Percentiles rank a stretch among this genome's conserved stretches.
Evolutionary conservation across 2,888 invertebrate genomes (phyloP).

Genomic region (Artemia sinica): DNA sequence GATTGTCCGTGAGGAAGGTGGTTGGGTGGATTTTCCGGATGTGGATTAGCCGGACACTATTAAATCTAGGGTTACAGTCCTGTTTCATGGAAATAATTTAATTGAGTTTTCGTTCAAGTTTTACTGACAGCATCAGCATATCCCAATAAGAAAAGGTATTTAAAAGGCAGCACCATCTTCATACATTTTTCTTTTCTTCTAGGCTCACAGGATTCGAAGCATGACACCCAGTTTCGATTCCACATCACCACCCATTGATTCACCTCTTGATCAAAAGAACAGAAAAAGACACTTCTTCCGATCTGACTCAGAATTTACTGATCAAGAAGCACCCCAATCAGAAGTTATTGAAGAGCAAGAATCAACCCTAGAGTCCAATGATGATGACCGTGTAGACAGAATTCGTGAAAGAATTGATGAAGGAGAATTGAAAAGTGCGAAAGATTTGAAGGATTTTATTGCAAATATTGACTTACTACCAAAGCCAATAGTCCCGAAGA

Average conservation of each 20-base stretch:
- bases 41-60: no score
- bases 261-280: background rate
- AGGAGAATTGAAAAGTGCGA: conserved; percentile 47
- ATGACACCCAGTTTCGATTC: conserved; percentile 31
- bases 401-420: conserved; percentile 50
- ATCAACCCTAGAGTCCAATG: conserved; percentile 39
- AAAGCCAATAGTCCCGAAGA: conserved; percentile 35
- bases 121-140: no score
- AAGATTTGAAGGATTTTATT: conserved; percentile 38
- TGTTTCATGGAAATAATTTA: no score
- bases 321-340: conserved; percentile 44
- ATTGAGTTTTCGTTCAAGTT: no score
- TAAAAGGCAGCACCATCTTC: background rate
- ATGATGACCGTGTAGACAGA: conserved; percentile 57
- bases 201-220: conserved; percentile 50
- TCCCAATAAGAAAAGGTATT: no score
- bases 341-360: conserved; percentile 34
- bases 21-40: no score
- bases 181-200: background rate
- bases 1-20: no score
- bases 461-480: conserved; percentile 15
- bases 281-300: conserved; percentile 33
- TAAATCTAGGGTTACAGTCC: no score
- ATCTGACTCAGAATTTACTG: conserved; percentile 48
- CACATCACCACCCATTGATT: conserved; percentile 20